phyloP scores from a whole-genome alignment of 2,888 invertebrate genomes.

The Spicauda simplicius region DNA sequence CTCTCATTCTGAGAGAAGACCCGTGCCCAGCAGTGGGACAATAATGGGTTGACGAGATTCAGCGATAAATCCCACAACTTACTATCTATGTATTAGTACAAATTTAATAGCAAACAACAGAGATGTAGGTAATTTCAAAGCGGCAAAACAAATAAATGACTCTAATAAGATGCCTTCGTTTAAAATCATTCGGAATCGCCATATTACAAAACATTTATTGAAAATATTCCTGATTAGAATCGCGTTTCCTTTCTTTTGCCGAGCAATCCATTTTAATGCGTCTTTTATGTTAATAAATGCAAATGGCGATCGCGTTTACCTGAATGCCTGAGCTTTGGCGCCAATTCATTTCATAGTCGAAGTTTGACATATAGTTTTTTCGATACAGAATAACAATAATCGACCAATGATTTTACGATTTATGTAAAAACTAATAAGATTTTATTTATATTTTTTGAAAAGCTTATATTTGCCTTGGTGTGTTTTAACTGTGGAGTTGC shows the following conservation, averaged over 20 bases:
- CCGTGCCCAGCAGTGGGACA: no score
- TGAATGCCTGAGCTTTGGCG: slow-evolving; percentile 35
- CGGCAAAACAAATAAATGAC: slow-evolving; percentile 1
- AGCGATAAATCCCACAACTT: no score
- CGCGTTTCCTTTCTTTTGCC: slow-evolving; percentile 44
- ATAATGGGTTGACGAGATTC: no score
- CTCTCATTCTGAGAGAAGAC: no score
- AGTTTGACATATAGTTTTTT: background rate
- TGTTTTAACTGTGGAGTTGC: no score
- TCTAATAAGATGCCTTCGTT: slow-evolving; percentile 16
- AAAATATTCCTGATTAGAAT: slow-evolving; percentile 38
- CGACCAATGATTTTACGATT: no score
- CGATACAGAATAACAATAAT: background rate
- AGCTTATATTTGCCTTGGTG: no score
- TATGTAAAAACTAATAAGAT: no score
- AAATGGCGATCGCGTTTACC: slow-evolving; percentile 35
- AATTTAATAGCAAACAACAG: no score
- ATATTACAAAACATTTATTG: slow-evolving; percentile 38
- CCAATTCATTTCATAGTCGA: slow-evolving; percentile 34
- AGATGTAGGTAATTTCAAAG: background rate
- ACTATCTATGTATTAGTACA: no score
- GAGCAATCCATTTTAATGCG: slow-evolving; percentile 37
- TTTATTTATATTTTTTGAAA: no score
- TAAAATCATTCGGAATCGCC: slow-evolving; percentile 9
- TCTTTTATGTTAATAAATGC: slow-evolving; percentile 42